Percentiles rank a stretch among this genome's conserved stretches.
Evolutionary conservation across 2,113 vertebrate genomes (phyloP).

Genomic region (Pseudorectes ferrugineus): DNA sequence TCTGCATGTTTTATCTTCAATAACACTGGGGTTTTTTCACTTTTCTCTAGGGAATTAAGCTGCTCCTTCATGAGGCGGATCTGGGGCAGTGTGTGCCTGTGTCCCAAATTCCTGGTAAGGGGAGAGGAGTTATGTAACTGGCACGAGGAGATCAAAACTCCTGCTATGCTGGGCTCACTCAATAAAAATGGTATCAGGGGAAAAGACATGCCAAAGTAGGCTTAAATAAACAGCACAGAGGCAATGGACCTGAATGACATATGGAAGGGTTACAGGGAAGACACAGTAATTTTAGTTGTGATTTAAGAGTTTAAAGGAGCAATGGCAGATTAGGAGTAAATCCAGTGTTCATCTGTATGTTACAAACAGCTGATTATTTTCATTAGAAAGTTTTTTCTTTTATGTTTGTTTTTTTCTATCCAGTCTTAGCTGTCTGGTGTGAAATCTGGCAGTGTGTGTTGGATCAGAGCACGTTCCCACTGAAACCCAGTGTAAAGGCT

Average conservation of each 20-base stretch:
- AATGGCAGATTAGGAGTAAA: background rate
- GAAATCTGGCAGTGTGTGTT: background rate
- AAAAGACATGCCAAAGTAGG: background rate
- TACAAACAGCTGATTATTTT: background rate
- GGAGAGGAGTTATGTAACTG: background rate
- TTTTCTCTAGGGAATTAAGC: background rate
- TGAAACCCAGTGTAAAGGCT: background rate
- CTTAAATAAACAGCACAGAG: conserved; percentile 4
- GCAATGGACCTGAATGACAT: background rate
- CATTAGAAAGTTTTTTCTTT: background rate
- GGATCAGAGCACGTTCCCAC: background rate
- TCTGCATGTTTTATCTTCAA: background rate
- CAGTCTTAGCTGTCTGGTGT: background rate
- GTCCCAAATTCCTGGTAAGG: background rate
- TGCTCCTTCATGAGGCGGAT: background rate
- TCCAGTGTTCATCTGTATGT: background rate
- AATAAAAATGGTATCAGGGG: background rate
- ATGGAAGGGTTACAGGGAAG: background rate
- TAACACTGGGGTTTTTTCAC: background rate
- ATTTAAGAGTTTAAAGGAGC: background rate
- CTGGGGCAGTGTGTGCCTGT: background rate
- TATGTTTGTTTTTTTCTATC: background rate
- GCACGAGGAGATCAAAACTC: background rate
- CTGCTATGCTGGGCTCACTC: background rate
- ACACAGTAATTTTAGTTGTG: background rate